Evolutionary conservation across 2,113 vertebrate species (phyloP).

Genomic region (Centropus unirufus): DNA sequence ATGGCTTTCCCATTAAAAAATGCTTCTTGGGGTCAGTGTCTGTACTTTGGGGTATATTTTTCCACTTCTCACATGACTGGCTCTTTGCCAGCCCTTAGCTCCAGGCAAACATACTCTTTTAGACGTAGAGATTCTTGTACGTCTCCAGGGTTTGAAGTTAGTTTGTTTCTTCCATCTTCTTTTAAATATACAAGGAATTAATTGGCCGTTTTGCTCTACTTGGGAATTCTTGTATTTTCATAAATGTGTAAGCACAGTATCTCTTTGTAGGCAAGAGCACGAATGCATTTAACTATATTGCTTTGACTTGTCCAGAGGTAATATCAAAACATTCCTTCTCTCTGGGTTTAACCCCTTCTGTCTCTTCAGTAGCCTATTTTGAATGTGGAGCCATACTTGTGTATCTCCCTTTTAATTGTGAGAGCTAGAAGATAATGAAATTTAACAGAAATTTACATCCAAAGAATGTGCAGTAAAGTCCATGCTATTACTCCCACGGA

Average conservation of each 20-base stretch:
- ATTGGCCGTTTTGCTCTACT: not conserved
- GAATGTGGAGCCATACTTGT: not conserved
- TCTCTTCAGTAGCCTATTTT: not conserved
- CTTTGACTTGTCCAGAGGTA: not conserved
- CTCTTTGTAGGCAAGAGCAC: not conserved
- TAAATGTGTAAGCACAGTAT: not conserved
- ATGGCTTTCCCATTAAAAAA: not conserved
- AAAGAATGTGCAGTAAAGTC: not conserved
- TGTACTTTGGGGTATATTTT: not conserved
- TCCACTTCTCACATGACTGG: not conserved
- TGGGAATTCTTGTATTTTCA: not conserved
- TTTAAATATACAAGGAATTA: not conserved
- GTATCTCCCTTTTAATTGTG: not conserved
- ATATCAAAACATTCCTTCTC: not conserved
- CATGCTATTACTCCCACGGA: not conserved
- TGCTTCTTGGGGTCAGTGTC: not conserved
- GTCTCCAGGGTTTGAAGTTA: not conserved
- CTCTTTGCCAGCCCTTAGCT: not conserved
- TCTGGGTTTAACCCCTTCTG: not conserved
- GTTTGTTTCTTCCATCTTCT: not conserved
- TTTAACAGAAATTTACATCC: accelerated
- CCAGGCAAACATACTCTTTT: not conserved
- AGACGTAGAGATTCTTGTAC: not conserved
- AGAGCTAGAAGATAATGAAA: not conserved
- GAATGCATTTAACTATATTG: not conserved